These are phyloP conservation scores for Chymomyza fuscimana DNA, from an alignment of 2,888 invertebrate species.

Conservation along the genomic window DNA sequence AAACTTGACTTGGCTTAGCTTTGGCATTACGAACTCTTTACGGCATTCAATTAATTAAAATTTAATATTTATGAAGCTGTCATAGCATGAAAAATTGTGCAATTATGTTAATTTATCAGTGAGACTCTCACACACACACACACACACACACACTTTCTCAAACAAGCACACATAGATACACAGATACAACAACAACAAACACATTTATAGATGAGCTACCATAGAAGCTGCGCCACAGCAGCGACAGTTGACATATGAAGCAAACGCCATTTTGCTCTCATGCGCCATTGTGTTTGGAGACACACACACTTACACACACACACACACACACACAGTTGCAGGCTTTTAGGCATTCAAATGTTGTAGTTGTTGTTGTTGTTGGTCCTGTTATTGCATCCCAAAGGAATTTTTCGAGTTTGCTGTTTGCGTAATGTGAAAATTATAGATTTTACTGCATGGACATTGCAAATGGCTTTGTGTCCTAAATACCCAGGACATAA, in stretches of 20 bases:
- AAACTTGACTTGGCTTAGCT: constrained; percentile 1
- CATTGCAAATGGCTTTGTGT: constrained; percentile 11
- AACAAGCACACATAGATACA: constrained; percentile 13
- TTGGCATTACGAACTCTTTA: constrained; percentile 9
- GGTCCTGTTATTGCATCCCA: constrained; percentile 33
- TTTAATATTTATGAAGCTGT: constrained; percentile 65
- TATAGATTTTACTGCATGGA: constrained; percentile 20
- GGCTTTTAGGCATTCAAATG: constrained; percentile 20
- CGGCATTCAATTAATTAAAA: constrained; percentile 65
- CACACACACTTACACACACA: background rate
- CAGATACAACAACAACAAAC: background rate
- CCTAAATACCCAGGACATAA: constrained; percentile 26
- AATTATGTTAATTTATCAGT: constrained; percentile 58
- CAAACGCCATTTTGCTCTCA: constrained; percentile 4
- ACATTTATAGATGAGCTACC: background rate
- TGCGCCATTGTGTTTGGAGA: background rate
- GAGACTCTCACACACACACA: constrained; percentile 8
- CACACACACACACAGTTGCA: background rate
- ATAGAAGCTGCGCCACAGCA: background rate
- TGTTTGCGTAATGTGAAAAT: constrained; percentile 58
- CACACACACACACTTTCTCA: constrained; percentile 22
- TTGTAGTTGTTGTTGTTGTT: background rate
- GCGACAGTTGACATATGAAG: constrained; percentile 40
- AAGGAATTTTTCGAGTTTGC: constrained; percentile 43
- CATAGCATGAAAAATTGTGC: constrained; percentile 54